These are phyloP conservation scores for Corythaeola cristata DNA, from an alignment of 2,113 vertebrate species.

Conservation along the genomic window DNA sequence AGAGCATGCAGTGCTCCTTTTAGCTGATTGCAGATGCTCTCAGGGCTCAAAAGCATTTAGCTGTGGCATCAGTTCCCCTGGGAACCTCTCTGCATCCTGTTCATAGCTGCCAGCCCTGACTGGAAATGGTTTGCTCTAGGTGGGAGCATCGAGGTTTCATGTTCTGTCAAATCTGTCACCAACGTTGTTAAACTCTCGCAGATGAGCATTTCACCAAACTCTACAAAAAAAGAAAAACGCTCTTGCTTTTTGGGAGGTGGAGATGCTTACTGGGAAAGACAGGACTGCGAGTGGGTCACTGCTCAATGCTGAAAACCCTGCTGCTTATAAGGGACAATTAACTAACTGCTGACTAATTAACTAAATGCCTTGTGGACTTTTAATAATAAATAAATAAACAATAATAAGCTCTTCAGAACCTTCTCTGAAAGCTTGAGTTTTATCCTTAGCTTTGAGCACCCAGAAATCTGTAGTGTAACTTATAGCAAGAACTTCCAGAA, in stretches of 20 bases:
- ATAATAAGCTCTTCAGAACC: not conserved
- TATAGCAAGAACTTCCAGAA: not conserved
- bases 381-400: not conserved
- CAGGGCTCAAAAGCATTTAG: not conserved
- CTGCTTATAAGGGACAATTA: not conserved
- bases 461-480: not conserved
- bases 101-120: not conserved
- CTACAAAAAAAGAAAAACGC: not conserved
- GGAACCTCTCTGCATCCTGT: not conserved
- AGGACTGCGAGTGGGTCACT: not conserved
- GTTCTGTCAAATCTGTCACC: not conserved
- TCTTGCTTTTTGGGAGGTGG: not conserved
- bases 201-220: not conserved
- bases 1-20: not conserved
- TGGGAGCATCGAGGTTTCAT: not conserved
- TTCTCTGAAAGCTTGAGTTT: not conserved
- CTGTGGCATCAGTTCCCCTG: not conserved
- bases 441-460: not conserved
- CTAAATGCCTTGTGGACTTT: not conserved
- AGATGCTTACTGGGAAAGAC: not conserved
- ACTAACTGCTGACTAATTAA: not conserved
- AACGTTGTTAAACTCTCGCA: not conserved
- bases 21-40: not conserved
- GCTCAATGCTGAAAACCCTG: not conserved
- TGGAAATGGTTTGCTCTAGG: not conserved